Conservation (phyloP, 2,888 invertebrate genomes). For the Drosophila stalkeri region DNA sequence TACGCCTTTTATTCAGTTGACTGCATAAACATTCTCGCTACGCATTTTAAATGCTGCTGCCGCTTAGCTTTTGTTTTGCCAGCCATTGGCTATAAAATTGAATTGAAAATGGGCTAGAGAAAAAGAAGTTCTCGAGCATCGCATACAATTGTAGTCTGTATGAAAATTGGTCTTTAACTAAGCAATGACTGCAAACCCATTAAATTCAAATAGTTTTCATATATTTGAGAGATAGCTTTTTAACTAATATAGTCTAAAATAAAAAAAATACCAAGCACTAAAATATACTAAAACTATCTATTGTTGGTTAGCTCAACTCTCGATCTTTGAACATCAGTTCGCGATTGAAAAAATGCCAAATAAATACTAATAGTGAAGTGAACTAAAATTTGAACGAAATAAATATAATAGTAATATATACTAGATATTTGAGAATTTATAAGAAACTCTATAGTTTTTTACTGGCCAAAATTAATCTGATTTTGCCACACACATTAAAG, state of each 20-base stretch:
- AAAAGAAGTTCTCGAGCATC: conserved; percentile 1
- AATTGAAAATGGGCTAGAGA: conserved; percentile 43
- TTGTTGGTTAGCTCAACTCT: neutral
- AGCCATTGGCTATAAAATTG: conserved; percentile 52
- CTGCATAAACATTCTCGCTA: conserved; percentile 65
- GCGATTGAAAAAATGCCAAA: neutral
- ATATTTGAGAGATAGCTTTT: neutral
- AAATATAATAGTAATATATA: neutral
- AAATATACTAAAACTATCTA: neutral
- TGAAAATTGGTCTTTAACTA: conserved; percentile 7
- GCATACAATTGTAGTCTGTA: conserved; percentile 7
- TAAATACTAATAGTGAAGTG: neutral
- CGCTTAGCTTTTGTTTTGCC: conserved; percentile 41
- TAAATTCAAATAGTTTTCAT: neutral
- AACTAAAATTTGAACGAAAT: neutral
- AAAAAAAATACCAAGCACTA: neutral
- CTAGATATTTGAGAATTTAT: neutral
- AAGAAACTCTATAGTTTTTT: too few species aligned
- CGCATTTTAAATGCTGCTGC: conserved; percentile 64
- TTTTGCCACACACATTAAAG: neutral
- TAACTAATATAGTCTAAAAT: neutral
- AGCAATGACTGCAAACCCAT: neutral
- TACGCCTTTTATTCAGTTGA: conserved; percentile 75
- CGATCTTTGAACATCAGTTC: neutral
- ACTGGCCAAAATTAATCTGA: neutral